Evolutionary conservation across 2,113 vertebrate species (phyloP), one percentile per base, ranked within the genome.

Genomic region (Tinamus guttatus): DNA sequence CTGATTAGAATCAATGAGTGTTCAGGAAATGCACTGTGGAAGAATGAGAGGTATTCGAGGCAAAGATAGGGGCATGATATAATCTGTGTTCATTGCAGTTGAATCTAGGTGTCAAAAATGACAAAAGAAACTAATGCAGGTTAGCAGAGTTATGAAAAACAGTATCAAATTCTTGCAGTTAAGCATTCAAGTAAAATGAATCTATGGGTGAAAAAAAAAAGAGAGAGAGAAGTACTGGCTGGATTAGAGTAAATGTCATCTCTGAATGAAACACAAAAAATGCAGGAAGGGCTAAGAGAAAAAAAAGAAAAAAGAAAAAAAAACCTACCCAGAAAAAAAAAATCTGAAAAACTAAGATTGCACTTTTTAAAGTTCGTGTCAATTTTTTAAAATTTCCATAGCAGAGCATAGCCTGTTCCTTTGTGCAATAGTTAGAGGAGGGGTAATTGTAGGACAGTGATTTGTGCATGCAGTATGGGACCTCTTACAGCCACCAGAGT

Each of bases 81-180:
- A 8, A 19, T 67, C 47, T 81, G 21, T 71, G 54, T 41, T 89
- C 34, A 41, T 79, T 68, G 45, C 17, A 73, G 60, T 54, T 16
- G 22, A 91, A 89, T 83, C 30, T 82, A 85, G 51, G 41, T 64
- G 34, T 68, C n/a, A 93, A 83, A 92, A 91, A 79, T 28, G 22
- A 78, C 74, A 86, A 64, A 82, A 80, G 18, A 36, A 82, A 51
- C 32, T 93, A 67, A 88, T 41, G 24, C 76, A 45, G 28, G 24
- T 90, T 78, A 93, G 69, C 30, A 84, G 74, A 85, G 27, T 51
- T 59, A 68, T 49, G 13, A 85, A 87, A 92, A 92, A 24, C 38
- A 40, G n/a, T 78, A 47, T 40, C 28, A 89, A 47, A 45, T 78
- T 80, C 38, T 85, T 76, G 22, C 62, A 70, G 41, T 76, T 36